These are phyloP conservation scores for Prochilodus magdalenae DNA, from an alignment of 2,113 vertebrate genomes.

Conservation along the genomic window DNA sequence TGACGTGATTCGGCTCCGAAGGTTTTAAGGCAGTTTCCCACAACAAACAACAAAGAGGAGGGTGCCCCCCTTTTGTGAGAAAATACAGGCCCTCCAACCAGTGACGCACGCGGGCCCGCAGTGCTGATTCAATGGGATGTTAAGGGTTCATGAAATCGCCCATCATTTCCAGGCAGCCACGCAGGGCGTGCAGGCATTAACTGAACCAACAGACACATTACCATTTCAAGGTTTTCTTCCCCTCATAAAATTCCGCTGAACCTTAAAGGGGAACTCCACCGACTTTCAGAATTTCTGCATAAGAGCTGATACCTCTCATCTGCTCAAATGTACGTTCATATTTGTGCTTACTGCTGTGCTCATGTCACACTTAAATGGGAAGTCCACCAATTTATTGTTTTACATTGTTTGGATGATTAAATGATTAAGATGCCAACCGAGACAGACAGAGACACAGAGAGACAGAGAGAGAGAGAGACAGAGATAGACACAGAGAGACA, in stretches of 20 bases:
- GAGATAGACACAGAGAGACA: too few relatives aligned
- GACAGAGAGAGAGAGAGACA: too few relatives aligned
- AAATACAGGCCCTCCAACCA: constrained; percentile 24
- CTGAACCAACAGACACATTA: background rate
- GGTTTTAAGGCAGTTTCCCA: constrained; percentile 28
- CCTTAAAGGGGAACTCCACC: background rate
- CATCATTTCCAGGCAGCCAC: constrained; percentile 5
- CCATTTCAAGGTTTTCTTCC: background rate
- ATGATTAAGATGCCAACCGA: too few relatives aligned
- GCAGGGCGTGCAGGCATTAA: background rate
- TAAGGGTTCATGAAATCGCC: constrained; percentile 23
- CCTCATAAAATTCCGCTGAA: background rate
- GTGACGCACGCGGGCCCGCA: constrained; percentile 41
- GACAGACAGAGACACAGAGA: too few relatives aligned
- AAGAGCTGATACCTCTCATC: too few relatives aligned
- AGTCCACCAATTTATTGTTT: too few relatives aligned
- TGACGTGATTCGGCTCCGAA: constrained; percentile 43
- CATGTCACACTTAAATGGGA: too few relatives aligned
- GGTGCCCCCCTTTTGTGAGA: constrained; percentile 36
- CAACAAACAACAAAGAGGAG: constrained; percentile 39
- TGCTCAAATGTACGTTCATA: too few relatives aligned
- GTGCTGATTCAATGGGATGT: constrained; percentile 28
- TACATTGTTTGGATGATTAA: too few relatives aligned
- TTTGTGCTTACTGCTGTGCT: too few relatives aligned
- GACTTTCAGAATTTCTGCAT: too few relatives aligned